A percentile compares a stretch with the other conserved stretches of the same genome.
Conservation (phyloP, 2,113 vertebrate genomes). For the Periophthalmus modestus region DNA sequence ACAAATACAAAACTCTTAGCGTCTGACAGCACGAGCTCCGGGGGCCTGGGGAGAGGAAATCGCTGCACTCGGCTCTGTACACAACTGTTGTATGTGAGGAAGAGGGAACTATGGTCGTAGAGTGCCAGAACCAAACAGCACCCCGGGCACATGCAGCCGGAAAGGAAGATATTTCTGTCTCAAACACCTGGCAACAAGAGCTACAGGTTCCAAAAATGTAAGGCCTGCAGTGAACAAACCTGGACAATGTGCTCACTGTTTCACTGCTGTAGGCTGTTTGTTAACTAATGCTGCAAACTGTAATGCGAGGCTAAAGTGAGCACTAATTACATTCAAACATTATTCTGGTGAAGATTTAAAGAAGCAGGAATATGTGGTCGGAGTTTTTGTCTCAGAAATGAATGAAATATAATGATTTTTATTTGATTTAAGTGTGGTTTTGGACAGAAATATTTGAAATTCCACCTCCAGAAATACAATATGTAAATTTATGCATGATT, state of each 20-base stretch:
- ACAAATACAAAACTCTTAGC: slow-evolving; percentile 17
- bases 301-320: too few relatives aligned
- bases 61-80: slow-evolving; percentile 2
- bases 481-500: too few relatives aligned
- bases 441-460: too few relatives aligned
- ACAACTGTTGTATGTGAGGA: background rate
- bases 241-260: background rate
- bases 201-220: background rate
- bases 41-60: slow-evolving; percentile 2
- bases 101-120: background rate
- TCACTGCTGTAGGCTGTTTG: background rate
- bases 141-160: background rate
- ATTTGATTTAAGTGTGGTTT: too few relatives aligned
- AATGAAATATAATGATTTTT: too few relatives aligned
- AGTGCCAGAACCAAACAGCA: background rate
- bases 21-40: slow-evolving; percentile 10
- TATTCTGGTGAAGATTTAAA: too few relatives aligned
- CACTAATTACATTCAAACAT: too few relatives aligned
- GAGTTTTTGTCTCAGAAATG: too few relatives aligned
- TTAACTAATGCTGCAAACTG: background rate
- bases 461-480: too few relatives aligned
- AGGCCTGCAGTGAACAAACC: background rate
- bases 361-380: too few relatives aligned
- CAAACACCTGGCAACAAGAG: slow-evolving; percentile 2
- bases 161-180: background rate